Evolutionary conservation across 2,888 invertebrate species (phyloP).

Genomic region (Zaprionus obscuricornis): DNA sequence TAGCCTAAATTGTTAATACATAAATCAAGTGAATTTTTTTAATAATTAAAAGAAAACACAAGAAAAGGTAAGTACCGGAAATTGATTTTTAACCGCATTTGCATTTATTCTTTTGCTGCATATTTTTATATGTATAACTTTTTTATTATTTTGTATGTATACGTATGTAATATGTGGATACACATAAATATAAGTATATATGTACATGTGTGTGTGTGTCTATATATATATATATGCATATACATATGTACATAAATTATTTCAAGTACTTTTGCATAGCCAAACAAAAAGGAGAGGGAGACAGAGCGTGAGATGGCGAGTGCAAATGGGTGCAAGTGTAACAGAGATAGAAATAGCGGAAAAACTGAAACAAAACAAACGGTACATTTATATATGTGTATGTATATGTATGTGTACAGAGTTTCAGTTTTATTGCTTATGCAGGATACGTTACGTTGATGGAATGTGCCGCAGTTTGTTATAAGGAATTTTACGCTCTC

Average conservation of each 20-base stretch:
- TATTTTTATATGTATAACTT: neutral
- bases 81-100: conserved; percentile 54
- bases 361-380: neutral
- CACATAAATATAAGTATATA: conserved; percentile 1
- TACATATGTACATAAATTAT: neutral
- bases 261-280: neutral
- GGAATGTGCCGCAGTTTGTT: too few relatives aligned
- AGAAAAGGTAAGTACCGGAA: conserved; percentile 58
- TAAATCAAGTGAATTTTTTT: conserved; percentile 21
- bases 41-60: conserved; percentile 24
- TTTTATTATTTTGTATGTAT: too few relatives aligned
- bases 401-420: neutral
- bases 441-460: too few relatives aligned
- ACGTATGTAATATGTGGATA: too few relatives aligned
- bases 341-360: too few relatives aligned
- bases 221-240: neutral
- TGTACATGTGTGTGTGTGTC: too few relatives aligned
- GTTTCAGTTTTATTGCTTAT: too few relatives aligned
- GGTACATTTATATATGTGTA: neutral
- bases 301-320: too few relatives aligned
- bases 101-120: neutral
- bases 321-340: too few relatives aligned
- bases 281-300: too few relatives aligned
- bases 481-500: too few relatives aligned
- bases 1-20: conserved; percentile 55